Evolutionary conservation across 2,113 vertebrate genomes (phyloP), one percentile per base, ranked within the genome.

Genomic region (Proteles cristata): DNA sequence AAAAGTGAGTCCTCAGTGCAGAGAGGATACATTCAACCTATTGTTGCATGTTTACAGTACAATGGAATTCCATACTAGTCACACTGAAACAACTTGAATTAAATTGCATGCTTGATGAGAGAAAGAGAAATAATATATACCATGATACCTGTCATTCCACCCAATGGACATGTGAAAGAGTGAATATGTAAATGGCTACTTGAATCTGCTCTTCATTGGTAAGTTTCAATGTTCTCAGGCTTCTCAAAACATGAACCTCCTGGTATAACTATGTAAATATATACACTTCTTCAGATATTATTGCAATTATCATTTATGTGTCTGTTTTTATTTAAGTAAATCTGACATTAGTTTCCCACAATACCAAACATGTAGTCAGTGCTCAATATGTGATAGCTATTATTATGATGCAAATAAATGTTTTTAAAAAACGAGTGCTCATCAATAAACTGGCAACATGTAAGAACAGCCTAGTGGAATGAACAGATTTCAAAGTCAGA

Each of bases 221-320:
- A 17, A 77, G 11, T 3, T 33, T 92, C 77, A 55, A 8, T 85
- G 73, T 77, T 14, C 10, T 82, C 35, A 48, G 28, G n/a, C 50
- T 9, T 71, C 19, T 73, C n/a, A 77, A 4, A 55, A 23, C 28
- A 48, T 55, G 26, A 74, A 9, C 35, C 74, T 91, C 35, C 23
- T n/a, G 61, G 69, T 21, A 39, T 71, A 76, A 69, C 35, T 88
- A 7, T 53, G 76, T 63, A 74, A 80, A 58, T 74, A 55, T 17
- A 89, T 21, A 10, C 61, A 43, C 2, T 81, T 77, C 79, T 95
- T 87, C 82, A 95, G 74, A n/a, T 80, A 66, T 81, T 77, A 88
- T 58, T 88, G 58, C 14, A 69, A 61, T 63, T 93, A 82, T 61
- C 21, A 69, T 87, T 93, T 63, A 50, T 8, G 50, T 81, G 45